phyloP scores from a whole-genome alignment of 2,888 invertebrate genomes.

The Pristionchus fissidentatus region DNA sequence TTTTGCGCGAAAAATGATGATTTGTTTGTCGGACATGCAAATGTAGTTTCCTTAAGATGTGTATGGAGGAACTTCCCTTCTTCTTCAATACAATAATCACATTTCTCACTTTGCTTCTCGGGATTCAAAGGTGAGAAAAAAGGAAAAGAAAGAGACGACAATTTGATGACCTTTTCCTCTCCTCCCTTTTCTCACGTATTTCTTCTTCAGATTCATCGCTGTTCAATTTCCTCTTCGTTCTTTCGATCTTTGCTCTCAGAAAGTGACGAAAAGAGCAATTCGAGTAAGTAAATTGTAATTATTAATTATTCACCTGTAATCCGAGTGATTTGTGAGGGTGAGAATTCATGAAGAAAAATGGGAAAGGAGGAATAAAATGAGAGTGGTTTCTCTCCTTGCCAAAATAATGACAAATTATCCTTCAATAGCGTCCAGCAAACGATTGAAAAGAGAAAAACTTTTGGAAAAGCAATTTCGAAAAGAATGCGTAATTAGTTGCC shows the following conservation, averaged over 20 bases:
- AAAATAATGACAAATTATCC: background rate
- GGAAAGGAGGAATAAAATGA: background rate
- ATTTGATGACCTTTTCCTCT: background rate
- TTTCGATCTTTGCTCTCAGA: slow-evolving; percentile 58
- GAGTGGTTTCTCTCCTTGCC: background rate
- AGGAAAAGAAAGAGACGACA: too few relatives aligned
- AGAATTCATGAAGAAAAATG: background rate
- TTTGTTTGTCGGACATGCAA: too few relatives aligned
- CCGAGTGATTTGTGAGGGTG: too few relatives aligned
- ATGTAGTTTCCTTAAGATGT: slow-evolving; percentile 50
- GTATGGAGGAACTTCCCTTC: slow-evolving; percentile 66
- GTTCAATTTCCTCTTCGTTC: slow-evolving; percentile 66
- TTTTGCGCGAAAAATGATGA: too few relatives aligned
- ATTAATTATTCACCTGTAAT: too few relatives aligned
- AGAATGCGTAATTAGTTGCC: too few relatives aligned
- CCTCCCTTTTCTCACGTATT: background rate
- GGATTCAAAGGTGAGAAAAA: slow-evolving; percentile 58
- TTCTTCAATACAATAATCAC: slow-evolving; percentile 67
- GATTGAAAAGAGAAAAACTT: too few relatives aligned
- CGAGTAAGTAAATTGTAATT: background rate
- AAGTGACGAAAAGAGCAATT: slow-evolving; percentile 53
- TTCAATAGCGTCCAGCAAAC: too few relatives aligned
- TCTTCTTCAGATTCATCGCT: slow-evolving; percentile 60
- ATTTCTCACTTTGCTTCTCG: slow-evolving; percentile 63
- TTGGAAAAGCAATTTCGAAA: too few relatives aligned